Evolutionary conservation across 2,797 vertebrate genomes (phyloP), one percentile per base, ranked within the genome.

Genomic region (Masticophis lateralis): DNA sequence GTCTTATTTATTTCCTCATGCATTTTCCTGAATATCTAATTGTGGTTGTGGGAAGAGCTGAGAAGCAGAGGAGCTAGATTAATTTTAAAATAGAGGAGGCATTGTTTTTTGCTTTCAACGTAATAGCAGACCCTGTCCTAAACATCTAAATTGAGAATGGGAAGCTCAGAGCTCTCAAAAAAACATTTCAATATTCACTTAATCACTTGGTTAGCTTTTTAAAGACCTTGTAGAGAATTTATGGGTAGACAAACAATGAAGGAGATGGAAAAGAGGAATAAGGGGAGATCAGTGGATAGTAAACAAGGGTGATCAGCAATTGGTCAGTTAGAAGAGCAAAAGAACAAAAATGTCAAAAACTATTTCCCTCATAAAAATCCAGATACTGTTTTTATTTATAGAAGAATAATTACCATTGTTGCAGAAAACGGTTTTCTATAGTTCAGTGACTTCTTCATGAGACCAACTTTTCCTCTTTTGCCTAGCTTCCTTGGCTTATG

Each of bases 361-460:
- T 16, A 63, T 86, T 53, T 20, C 13, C n/a, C 11, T 22, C 28
- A 60, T 66, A 69, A 94, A 92, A 1, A 55, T 20, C 9, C 28
- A 92, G 25, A 92, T 93, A 93, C 0, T 27, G 53, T 28, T 87
- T 55, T 3, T 16, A 5, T 61, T 55, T 55, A 37, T 90, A 53
- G 5, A 59, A 89, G 2, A 37, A 47, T 18, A 0, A 37, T 88
- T 87, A 90, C 61, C 94, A 92, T 89, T 1, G 0, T 90, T 53
- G 7, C 88, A 0, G 0, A 25, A 69, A n/a, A 66, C 87, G 69
- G 28, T 86, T 91, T 88, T 16, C 2, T 4, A 59, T 89, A 47
- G 27, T 93, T 88, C 6, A 88, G 13, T 56, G 83, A 86, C 91
- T 63, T 89, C 86, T 87, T 95, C 94, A 91, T 95, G 53, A 79